Evolutionary conservation across 2,888 invertebrate species (phyloP).

Genomic region (Nebria salina): DNA sequence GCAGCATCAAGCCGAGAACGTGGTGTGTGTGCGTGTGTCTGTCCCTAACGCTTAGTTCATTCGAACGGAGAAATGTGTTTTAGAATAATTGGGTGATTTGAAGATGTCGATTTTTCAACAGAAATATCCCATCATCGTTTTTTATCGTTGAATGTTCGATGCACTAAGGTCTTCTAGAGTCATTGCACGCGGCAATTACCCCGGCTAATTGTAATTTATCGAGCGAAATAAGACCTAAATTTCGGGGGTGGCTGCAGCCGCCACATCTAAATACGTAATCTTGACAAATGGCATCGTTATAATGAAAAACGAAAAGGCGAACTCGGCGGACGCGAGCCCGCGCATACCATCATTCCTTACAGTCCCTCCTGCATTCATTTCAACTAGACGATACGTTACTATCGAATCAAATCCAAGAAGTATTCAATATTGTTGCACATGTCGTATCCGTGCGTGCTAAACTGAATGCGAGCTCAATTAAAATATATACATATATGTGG

Average conservation of each 20-base stretch:
- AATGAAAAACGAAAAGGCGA: constrained; percentile 44
- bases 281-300: constrained; percentile 46
- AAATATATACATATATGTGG: too few relatives aligned
- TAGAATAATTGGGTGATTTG: neutral
- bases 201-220: constrained; percentile 45
- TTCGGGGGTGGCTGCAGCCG: constrained; percentile 38
- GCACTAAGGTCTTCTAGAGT: constrained; percentile 23
- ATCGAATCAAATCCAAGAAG: neutral
- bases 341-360: neutral
- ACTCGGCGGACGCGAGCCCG: constrained; percentile 16
- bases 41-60: neutral
- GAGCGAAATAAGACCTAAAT: constrained; percentile 45
- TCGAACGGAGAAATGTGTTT: neutral
- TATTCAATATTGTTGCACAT: too few relatives aligned
- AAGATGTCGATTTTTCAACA: neutral
- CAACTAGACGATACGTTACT: neutral
- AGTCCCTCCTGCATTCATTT: constrained; percentile 24
- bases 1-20: too few relatives aligned
- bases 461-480: too few relatives aligned
- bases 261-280: constrained; percentile 47
- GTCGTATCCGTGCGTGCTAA: too few relatives aligned
- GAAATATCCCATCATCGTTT: neutral
- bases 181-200: constrained; percentile 44
- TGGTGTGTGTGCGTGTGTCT: neutral
- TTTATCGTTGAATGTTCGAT: neutral